Base-by-base conservation (phyloP, 2,888 invertebrate species). In the Spicauda simplicius region DNA sequence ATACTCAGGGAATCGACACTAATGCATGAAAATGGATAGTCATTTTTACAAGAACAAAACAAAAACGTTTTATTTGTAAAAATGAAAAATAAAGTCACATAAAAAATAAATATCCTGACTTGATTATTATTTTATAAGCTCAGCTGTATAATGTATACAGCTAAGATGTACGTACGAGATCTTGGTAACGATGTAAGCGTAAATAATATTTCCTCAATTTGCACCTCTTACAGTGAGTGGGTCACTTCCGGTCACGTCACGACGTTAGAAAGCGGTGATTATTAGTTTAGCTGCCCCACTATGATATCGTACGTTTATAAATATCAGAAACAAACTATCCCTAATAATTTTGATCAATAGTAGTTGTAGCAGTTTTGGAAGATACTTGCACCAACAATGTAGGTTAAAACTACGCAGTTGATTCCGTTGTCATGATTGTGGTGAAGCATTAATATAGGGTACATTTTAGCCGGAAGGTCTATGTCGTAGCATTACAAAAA, bases 141-240 rank as follows among this genome's bases (percentile, higher is more conserved):
- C 14, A 41, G 14, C 2, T 2, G 12, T 14, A 4, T 14, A 41
- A 14, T 41, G 1, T 7, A 41, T 14, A 2, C 41, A 41, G 41
- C 41, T n/a, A 14, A 14, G 41, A 41, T 41, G 10, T 14, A 14
- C 41, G 5, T 5, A 41, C 14, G 41, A 41, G 41, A 3, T 1
- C 14, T 14, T 41, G 1, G 41, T 41, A 41, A 41, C 56, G 16
- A 48, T 20, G 14, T 25, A n/a, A 25, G 60, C 52, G 68, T 69
- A 64, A 70, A 71, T 71, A 65, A 57, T 67, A 71, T 73, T 71
- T 75, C 73, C 73, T 73, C 73, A 69, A 72, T 73, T 73, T 71
- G 37, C 68, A 71, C 70, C 69, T 70, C 57, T 58, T 56, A 60
- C 59, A 59, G 58, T 16, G 18, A 41, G 56, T 56, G 61, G 56